These are phyloP conservation scores for Phalacrocorax carbo DNA, from an alignment of 2,113 vertebrate species.

Conservation along the genomic window DNA sequence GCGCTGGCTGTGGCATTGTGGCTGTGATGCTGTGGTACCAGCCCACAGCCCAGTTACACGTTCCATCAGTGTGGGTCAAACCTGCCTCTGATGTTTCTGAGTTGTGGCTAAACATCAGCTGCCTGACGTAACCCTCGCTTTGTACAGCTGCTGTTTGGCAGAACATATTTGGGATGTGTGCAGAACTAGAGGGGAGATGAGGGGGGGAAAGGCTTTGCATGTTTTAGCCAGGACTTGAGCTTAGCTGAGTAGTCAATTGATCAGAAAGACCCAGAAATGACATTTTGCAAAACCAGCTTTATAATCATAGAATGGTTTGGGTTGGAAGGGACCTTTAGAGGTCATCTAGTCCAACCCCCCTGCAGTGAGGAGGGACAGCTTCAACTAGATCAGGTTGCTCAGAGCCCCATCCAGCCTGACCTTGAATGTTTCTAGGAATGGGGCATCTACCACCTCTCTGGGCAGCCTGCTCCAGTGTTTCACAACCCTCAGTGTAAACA, in stretches of 20 bases:
- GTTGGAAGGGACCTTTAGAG: too few relatives aligned
- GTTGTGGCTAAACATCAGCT: not conserved
- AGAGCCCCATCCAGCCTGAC: too few relatives aligned
- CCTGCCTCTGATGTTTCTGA: not conserved
- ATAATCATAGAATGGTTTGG: too few relatives aligned
- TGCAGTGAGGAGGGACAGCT: too few relatives aligned
- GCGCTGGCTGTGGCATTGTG: rapidly evolving
- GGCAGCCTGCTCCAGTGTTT: too few relatives aligned
- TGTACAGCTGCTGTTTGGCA: not conserved
- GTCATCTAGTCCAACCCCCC: too few relatives aligned
- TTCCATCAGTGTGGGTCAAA: not conserved
- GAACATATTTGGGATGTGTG: not conserved
- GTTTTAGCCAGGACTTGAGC: not conserved
- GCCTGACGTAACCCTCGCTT: not conserved
- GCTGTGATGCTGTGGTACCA: not conserved
- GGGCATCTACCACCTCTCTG: too few relatives aligned
- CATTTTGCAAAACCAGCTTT: not conserved
- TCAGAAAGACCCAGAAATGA: not conserved
- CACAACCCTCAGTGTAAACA: too few relatives aligned
- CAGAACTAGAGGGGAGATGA: not conserved
- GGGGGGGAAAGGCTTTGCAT: rapidly evolving
- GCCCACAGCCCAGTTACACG: not conserved
- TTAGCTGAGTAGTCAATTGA: not conserved
- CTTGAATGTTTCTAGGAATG: too few relatives aligned
- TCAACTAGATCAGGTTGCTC: too few relatives aligned